These are phyloP conservation scores for Aurelia aurita complex sp. Pacific DNA, from an alignment of 30 jellyfish, hydroid and myxozoan species.

Conservation along the genomic window DNA sequence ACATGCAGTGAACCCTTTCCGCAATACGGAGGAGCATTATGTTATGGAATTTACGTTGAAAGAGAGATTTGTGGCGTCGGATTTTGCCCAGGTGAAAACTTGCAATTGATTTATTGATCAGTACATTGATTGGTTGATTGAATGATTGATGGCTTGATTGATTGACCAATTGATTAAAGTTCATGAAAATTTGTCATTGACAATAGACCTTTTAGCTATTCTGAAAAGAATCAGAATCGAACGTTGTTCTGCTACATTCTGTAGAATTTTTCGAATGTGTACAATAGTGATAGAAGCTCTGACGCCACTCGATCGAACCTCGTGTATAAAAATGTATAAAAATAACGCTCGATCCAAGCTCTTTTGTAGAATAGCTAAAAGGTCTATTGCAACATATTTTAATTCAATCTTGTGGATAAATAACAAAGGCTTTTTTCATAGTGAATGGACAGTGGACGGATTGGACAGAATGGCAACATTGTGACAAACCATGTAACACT, in stretches of 20 bases:
- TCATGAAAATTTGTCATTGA: too few relatives aligned
- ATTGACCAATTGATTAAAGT: neutral
- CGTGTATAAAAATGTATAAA: too few relatives aligned
- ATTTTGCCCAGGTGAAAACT: constrained; percentile 46
- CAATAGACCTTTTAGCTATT: too few relatives aligned
- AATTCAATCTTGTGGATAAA: too few relatives aligned
- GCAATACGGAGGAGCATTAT: constrained; percentile 30
- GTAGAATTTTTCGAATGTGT: too few relatives aligned
- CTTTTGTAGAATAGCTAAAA: too few relatives aligned
- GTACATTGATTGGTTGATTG: neutral
- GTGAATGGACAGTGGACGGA: constrained; percentile 62
- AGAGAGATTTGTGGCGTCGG: constrained; percentile 21
- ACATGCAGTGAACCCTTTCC: constrained; percentile 21
- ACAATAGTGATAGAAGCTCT: too few relatives aligned
- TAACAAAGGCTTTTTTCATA: neutral
- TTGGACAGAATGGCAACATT: constrained; percentile 44
- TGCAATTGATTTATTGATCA: neutral
- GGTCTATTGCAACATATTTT: too few relatives aligned
- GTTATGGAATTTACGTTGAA: constrained; percentile 45
- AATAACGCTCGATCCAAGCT: too few relatives aligned
- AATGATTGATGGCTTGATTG: neutral
- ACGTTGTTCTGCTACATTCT: too few relatives aligned
- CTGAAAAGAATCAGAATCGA: too few relatives aligned
- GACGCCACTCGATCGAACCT: too few relatives aligned
- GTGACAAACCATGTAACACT: constrained; percentile 52